These are phyloP conservation scores for Lophotriccus pileatus DNA, from an alignment of 2,797 vertebrate species.

Conservation along the genomic window DNA sequence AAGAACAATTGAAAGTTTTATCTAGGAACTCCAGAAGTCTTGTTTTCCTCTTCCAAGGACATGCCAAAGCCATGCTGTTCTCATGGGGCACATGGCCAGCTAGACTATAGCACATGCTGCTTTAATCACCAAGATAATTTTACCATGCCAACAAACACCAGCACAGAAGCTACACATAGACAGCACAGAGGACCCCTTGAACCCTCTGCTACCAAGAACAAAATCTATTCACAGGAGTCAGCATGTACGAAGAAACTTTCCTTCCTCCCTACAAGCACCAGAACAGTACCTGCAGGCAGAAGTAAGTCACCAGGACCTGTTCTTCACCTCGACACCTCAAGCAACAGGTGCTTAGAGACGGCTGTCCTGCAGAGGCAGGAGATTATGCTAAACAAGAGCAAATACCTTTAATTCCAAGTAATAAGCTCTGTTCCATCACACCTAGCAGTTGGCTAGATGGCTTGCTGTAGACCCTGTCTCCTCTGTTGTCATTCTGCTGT, in stretches of 20 bases:
- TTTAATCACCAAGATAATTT: neutral
- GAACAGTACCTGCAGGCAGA: neutral
- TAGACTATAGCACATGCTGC: neutral
- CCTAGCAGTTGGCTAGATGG: neutral
- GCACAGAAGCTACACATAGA: neutral
- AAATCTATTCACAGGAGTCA: neutral
- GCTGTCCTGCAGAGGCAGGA: neutral
- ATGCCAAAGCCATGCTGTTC: neutral
- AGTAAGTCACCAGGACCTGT: fast-evolving
- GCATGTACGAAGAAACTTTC: neutral
- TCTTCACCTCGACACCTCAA: neutral
- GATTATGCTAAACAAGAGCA: neutral
- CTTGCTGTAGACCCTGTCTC: neutral
- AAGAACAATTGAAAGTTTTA: neutral
- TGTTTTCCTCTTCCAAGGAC: neutral
- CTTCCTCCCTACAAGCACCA: neutral
- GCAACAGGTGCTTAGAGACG: neutral
- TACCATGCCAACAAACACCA: neutral
- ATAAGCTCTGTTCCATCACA: neutral
- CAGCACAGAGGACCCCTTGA: neutral
- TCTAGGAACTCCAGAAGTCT: neutral
- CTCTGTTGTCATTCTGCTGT: neutral
- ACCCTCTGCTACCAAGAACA: neutral
- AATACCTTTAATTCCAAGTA: neutral
- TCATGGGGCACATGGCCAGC: neutral